These are phyloP conservation scores for Teleogryllus oceanicus DNA, from an alignment of 2,888 invertebrate species.

Conservation along the genomic window DNA sequence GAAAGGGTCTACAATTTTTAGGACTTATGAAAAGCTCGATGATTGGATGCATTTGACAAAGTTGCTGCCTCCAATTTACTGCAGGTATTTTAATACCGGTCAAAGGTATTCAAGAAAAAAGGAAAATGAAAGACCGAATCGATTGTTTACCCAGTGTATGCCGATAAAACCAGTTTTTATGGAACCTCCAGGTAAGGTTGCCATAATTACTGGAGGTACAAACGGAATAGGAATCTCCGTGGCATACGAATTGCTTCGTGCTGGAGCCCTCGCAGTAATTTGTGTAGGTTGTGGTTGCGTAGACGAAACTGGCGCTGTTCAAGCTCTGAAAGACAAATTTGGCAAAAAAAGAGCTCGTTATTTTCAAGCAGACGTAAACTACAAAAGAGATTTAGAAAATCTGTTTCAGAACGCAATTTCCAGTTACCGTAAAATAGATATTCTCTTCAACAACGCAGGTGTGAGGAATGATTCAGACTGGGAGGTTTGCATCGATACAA, in stretches of 20 bases:
- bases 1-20: too few relatives aligned
- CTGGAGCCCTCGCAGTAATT: not conserved
- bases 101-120: too few relatives aligned
- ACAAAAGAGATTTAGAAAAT: not conserved
- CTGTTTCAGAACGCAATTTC: not conserved
- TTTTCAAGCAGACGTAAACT: not conserved
- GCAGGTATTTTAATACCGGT: too few relatives aligned
- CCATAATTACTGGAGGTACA: not conserved
- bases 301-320: not conserved
- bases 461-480: not conserved
- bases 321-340: not conserved
- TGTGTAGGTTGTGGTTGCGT: not conserved
- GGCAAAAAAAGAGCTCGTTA: not conserved
- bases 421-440: not conserved
- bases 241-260: not conserved
- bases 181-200: not conserved
- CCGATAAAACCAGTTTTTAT: not conserved
- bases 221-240: not conserved
- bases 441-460: not conserved
- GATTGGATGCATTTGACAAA: too few relatives aligned
- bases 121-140: too few relatives aligned
- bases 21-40: too few relatives aligned
- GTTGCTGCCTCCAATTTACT: too few relatives aligned
- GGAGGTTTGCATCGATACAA: not conserved
- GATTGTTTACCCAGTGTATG: too few relatives aligned